Evolutionary conservation across 1,140 invertebrate genomes (phyloP).

Genomic region (Trigoniulus corallinus): DNA sequence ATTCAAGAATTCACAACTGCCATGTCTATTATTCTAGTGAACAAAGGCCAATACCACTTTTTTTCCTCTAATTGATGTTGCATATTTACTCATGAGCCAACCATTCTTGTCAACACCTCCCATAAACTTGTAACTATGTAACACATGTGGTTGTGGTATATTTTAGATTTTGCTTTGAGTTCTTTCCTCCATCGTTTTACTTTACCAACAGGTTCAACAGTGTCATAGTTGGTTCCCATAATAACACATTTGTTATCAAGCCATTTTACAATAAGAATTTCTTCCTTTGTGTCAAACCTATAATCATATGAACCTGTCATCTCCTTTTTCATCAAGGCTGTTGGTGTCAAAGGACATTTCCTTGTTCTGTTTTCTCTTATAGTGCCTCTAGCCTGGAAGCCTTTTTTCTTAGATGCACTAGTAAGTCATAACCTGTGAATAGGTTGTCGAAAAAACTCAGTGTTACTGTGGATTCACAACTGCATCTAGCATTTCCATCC

Average conservation of each 20-base stretch:
- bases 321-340: not conserved
- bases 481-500: too few species aligned
- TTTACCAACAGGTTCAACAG: slow-evolving; percentile 10
- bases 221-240: slow-evolving; percentile 12
- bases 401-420: not conserved
- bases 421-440: not conserved
- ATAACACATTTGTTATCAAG: slow-evolving; percentile 16
- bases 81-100: slow-evolving; percentile 19
- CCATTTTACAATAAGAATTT: slow-evolving; percentile 11
- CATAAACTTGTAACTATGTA: slow-evolving; percentile 16
- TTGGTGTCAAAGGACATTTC: not conserved
- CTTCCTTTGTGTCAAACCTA: not conserved
- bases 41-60: slow-evolving; percentile 21
- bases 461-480: too few species aligned
- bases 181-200: slow-evolving; percentile 7
- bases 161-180: slow-evolving; percentile 11
- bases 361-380: not conserved
- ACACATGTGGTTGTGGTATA: slow-evolving; percentile 17
- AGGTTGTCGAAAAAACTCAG: slow-evolving; percentile 7
- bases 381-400: not conserved
- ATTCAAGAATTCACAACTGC: slow-evolving; percentile 22
- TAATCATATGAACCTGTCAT: slow-evolving; percentile 1
- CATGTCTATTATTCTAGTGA: slow-evolving; percentile 19
- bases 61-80: slow-evolving; percentile 17
- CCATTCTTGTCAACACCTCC: slow-evolving; percentile 18